Conservation (phyloP, 2,113 vertebrate species). For the Ia io region DNA sequence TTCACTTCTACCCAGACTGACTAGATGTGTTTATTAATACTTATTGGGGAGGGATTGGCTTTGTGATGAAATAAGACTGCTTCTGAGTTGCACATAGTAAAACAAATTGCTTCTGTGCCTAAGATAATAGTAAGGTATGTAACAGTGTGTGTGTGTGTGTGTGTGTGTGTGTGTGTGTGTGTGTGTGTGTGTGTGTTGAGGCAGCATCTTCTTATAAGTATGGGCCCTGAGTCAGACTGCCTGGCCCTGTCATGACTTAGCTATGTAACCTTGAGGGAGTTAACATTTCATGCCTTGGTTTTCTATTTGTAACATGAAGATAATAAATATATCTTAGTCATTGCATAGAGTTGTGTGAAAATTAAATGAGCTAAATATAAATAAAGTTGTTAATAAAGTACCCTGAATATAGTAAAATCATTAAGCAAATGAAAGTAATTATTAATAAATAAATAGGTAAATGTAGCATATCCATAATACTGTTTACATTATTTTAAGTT, state of each 20-base stretch:
- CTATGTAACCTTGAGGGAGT: background rate
- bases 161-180: too few species aligned
- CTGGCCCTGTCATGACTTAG: background rate
- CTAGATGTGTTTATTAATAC: background rate
- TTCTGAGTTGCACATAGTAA: background rate
- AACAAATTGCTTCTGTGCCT: background rate
- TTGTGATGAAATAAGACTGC: background rate
- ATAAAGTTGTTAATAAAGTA: background rate
- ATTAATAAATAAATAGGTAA: background rate
- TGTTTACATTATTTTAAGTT: background rate
- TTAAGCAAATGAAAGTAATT: conserved; percentile 18
- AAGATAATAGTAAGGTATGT: background rate
- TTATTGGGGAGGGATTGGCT: background rate
- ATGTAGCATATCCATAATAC: background rate
- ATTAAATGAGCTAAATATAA: background rate
- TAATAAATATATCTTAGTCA: background rate
- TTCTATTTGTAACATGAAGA: background rate
- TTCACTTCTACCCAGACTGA: background rate
- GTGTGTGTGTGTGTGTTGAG: background rate
- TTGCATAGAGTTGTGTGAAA: background rate
- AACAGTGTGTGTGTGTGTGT: background rate
- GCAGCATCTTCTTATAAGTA: background rate
- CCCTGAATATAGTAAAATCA: background rate
- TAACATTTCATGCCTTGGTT: background rate
- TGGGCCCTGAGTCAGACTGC: background rate